Percentiles rank a stretch among this genome's conserved stretches.
Conservation (phyloP, 1,140 invertebrate species). For the Hyphantria cunea region DNA sequence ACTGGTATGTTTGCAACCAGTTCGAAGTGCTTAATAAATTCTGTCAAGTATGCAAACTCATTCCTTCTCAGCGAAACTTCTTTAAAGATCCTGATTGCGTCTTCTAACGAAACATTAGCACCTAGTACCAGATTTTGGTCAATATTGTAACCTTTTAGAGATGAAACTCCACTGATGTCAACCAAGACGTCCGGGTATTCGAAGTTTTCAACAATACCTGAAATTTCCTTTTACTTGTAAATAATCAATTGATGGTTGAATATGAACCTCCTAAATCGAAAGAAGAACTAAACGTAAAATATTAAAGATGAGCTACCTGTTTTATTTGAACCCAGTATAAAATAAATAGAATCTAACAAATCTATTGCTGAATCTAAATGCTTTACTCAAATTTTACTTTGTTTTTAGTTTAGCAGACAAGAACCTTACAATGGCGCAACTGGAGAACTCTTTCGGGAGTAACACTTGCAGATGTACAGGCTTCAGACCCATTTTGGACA, state of each 20-base stretch:
- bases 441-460: constrained; percentile 90
- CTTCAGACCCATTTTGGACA: constrained; percentile 91
- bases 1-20: constrained; percentile 85
- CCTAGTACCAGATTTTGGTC: constrained; percentile 83
- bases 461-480: constrained; percentile 95
- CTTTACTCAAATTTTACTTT: no score
- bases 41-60: constrained; percentile 76
- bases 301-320: no score
- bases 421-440: constrained; percentile 84
- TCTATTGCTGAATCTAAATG: no score
- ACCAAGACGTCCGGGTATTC: constrained; percentile 82
- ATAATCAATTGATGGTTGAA: no score
- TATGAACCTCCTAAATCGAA: no score
- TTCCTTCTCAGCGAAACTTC: constrained; percentile 69
- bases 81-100: constrained; percentile 84
- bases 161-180: constrained; percentile 86
- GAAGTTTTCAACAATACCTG: constrained; percentile 65
- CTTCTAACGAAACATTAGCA: constrained; percentile 84
- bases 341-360: no score
- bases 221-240: no score
- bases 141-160: constrained; percentile 83
- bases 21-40: constrained; percentile 77
- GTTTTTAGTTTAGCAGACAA: constrained; percentile 60
- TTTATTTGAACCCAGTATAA: no score
- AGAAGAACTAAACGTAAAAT: no score